A percentile compares a stretch with the other conserved stretches of the same genome.
phyloP scores from a whole-genome alignment of 2,888 invertebrate species.

The Amiota communis region DNA sequence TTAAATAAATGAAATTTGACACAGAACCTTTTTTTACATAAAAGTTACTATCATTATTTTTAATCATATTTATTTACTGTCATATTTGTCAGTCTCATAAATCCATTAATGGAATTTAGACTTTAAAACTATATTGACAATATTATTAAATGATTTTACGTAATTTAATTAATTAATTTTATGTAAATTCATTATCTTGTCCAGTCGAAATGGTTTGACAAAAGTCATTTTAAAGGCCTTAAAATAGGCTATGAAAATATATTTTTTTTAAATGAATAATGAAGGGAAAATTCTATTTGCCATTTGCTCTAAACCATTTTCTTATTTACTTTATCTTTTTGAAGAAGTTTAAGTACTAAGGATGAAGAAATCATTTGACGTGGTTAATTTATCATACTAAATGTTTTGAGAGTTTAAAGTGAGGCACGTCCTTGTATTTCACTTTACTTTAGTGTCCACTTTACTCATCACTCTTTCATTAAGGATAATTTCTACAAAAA shows the following conservation, averaged over 20 bases:
- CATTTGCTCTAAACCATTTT: no score
- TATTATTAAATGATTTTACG: not conserved
- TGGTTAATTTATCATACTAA: slow-evolving; percentile 34
- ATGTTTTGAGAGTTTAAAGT: no score
- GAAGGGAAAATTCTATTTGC: not conserved
- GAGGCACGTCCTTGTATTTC: no score
- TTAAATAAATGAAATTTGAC: not conserved
- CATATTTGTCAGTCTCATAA: not conserved
- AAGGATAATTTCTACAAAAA: slow-evolving; percentile 50
- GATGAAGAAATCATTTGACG: slow-evolving; percentile 27
- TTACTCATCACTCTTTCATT: not conserved
- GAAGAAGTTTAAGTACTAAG: no score
- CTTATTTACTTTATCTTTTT: no score
- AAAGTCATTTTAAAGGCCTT: not conserved
- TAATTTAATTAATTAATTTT: slow-evolving; percentile 8
- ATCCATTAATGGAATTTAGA: not conserved
- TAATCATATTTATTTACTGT: not conserved
- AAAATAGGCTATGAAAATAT: slow-evolving; percentile 13
- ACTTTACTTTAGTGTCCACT: no score
- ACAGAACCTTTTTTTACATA: not conserved
- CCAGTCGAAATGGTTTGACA: no score
- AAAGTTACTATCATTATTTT: not conserved
- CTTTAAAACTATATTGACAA: not conserved
- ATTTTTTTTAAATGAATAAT: not conserved
- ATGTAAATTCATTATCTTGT: no score